Evolutionary conservation across 2,113 vertebrate species (phyloP), one percentile per base, ranked within the genome.

Genomic region (Oenanthe oenanthe): DNA sequence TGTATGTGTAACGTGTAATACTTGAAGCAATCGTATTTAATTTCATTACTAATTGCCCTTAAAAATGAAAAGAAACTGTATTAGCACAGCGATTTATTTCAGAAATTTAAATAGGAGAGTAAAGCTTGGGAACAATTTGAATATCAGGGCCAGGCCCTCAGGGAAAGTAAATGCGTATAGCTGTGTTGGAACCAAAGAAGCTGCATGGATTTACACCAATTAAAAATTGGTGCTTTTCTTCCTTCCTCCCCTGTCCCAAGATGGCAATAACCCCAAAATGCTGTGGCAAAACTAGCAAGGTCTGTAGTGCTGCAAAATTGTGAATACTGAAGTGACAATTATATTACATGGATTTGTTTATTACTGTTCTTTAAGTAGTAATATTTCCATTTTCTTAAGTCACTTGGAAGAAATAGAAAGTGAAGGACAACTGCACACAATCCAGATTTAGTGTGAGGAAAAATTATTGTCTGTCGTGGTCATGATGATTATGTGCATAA

Each of bases 11-110:
- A 73, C 28, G 13, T 83, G 76, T 47, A 83, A 83, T 83, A 86
- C 63, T 90, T 60, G 48, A 77, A 95, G 82, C 67, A 50, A 50
- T 70, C 5, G 2, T 96, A 86, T 88, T 95, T 96, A 91, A 93
- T 93, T 95, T 92, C 67, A 85, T 85, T 88, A 82, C 93, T 88
- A 92, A 91, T 92, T 96, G 85, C 66, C 92, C 88, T 95, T 93
- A 96, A 96, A 91, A 96, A 87, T 66, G 51, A 78, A 88, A 81
- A 95, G 88, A 91, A 85, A 62, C 45, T 95, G 86, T 91, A 72
- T 82, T 95, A 94, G 67, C 38, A 4, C 2, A 4, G 79, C 81
- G 85, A 86, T 95, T 95, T 91, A 93, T 90, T 97, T 88, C 53
- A 73, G 63, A 84, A 96, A 95, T 95, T 50, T 85, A 85, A 95